A percentile compares a stretch with the other conserved stretches of the same genome.
Evolutionary conservation across 2,888 invertebrate species (phyloP).

Genomic region (Caenorhabditis imperialis): DNA sequence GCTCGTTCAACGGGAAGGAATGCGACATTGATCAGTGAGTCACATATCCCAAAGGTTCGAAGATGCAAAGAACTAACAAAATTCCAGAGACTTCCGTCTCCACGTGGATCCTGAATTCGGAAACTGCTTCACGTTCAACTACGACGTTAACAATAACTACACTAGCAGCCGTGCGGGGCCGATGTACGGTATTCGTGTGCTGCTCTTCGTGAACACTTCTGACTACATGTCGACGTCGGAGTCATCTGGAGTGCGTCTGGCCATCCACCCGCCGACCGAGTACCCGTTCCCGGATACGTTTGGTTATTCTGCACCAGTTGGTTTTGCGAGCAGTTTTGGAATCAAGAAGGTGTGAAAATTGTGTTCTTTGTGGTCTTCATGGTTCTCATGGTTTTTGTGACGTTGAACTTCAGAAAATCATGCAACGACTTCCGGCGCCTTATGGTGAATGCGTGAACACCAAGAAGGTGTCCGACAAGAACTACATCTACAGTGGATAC

Average conservation of each 20-base stretch:
- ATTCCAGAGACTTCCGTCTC: conserved; percentile 64
- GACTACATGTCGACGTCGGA: conserved; percentile 72
- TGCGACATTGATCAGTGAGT: conserved; percentile 67
- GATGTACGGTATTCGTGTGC: conserved; percentile 71
- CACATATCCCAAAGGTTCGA: neutral
- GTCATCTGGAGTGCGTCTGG: conserved; percentile 65
- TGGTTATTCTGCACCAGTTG: conserved; percentile 69
- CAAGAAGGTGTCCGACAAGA: conserved; percentile 40
- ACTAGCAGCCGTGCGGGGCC: conserved; percentile 69
- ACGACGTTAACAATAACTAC: conserved; percentile 64
- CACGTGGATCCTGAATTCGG: conserved; percentile 71
- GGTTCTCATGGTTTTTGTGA: no score
- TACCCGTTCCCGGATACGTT: conserved; percentile 71
- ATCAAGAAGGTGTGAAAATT: conserved; percentile 69
- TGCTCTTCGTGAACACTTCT: conserved; percentile 68
- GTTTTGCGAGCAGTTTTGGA: conserved; percentile 67
- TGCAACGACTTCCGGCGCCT: conserved; percentile 63
- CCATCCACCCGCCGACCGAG: conserved; percentile 68
- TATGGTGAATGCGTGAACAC: conserved; percentile 64
- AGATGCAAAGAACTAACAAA: neutral
- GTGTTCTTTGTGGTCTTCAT: no score
- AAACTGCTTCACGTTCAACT: conserved; percentile 71
- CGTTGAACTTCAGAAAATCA: conserved; percentile 65
- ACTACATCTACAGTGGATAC: conserved; percentile 63
- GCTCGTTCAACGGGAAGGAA: conserved; percentile 70